Evolutionary conservation across 2,113 vertebrate species (phyloP), one percentile per base, ranked within the genome.

Genomic region (Ammodytes marinus): DNA sequence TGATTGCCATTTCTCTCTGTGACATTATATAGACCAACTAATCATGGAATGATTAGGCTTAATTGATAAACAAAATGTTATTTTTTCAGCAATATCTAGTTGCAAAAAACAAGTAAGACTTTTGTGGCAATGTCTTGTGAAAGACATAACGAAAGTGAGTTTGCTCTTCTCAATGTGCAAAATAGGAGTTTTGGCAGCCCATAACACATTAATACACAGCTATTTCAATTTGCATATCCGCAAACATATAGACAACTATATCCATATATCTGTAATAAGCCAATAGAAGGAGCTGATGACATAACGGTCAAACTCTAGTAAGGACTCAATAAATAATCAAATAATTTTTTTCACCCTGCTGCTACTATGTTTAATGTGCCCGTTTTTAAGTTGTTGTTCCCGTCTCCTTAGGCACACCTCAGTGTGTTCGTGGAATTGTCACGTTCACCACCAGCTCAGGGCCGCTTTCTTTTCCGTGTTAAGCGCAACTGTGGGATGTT

Each of bases 401-500:
- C 19, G 12, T 64, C 66, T 65, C 54, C 35, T 49, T 4, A 14
- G 71, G 72, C 8, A 13, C 50, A 59, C 52, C 58, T 37, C 15
- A 14, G 46, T 67, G 68, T 87, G 17, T 65, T 27, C 19, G 54
- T 17, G 49, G 27, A 59, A 69, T 76, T 63, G 67, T 84, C 67
- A 80, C 52, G 58, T 46, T 74, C 75, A 8, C 63, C 85, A 59
- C 84, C 66, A 85, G 60, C 69, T 53, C 69, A 54, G n/a, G 82
- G 72, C 74, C 3, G 17, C 27, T 27, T 52, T 57, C 15, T 71
- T 83, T 57, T 63, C 70, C 43, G 74, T 70, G 74, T 59, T 79
- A 70, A 83, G 77, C 73, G 6, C 74, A 54, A 68, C 77, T 80
- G 74, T 43, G 64, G 83, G 86, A 80, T 71, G 74, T 84, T 76